Base-by-base conservation (phyloP, 2,888 invertebrate genomes). In the Euclidia mi region DNA sequence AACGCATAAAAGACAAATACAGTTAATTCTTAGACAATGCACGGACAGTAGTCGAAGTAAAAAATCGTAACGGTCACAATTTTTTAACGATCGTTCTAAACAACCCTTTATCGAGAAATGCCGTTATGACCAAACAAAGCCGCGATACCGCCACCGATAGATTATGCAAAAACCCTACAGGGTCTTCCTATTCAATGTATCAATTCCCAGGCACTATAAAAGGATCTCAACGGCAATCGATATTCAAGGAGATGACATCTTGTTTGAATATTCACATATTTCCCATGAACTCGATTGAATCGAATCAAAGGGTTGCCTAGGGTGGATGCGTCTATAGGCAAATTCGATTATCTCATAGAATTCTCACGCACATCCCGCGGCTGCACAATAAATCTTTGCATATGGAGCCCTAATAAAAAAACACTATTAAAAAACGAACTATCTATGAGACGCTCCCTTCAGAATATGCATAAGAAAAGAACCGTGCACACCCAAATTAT, bases 201-300 rank as follows among this genome's bases (percentile, higher is more conserved):
- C 91, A 90, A 85, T 94, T 94, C 94, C 94, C 94, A 94, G 86
- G 92, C 85, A 84, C 86, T 82, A 84, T 88, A 87, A 89, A 91
- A 88, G 84, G 87, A 86, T 77, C 84, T 73, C 86, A 86, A 87
- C 90, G 89, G 88, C 94, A 91, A 94, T 94, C 94, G 94, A 94
- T 94, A 94, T 94, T 92, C 94, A 92, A 86, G 87, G 84, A 89
- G 94, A 94, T 94, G 94, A 94, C 94, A 94, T 93, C 94, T 94
- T 94, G 92, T 94, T 94, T 94, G 94, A 94, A 94, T 94, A 94
- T 93, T 87, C 91, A 87, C 88, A 85, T 89, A 82, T 94, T 72
- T 94, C 94, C 94, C 94, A 94, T 90, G 92, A 85, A 82, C 75
- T 32, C 74, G 79, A 83, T 84, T 77, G 83, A 84, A 85, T 87